Evolutionary conservation across 30 jellyfish, hydroid and myxozoan species (phyloP).

Genomic region (Haliclystus octoradiatus): DNA sequence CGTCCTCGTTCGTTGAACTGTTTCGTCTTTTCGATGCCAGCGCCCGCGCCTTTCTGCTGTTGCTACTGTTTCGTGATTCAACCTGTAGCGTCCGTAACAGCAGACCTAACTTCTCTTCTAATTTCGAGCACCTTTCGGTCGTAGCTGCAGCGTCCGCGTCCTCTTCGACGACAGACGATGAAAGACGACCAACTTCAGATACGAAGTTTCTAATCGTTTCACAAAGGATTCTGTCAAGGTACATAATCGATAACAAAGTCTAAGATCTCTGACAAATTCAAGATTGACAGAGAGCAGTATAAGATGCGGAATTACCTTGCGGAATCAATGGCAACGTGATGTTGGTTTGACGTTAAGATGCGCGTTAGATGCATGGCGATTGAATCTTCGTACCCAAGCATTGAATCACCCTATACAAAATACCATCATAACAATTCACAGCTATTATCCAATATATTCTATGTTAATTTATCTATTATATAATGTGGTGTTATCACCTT

Average conservation of each 20-base stretch:
- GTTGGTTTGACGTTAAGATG: conserved; percentile 80
- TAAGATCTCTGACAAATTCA: too few species aligned
- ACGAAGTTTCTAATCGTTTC: conserved; percentile 80
- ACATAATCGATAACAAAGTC: too few species aligned
- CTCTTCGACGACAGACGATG: conserved; percentile 40
- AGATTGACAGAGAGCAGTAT: too few species aligned
- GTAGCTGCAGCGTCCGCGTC: conserved; percentile 54
- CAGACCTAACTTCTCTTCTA: conserved; percentile 65
- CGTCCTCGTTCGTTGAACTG: not conserved
- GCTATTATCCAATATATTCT: not conserved
- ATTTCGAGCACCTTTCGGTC: conserved; percentile 47
- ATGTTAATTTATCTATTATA: not conserved
- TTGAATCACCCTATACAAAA: conserved; percentile 33
- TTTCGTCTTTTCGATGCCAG: not conserved
- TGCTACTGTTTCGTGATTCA: conserved; percentile 65
- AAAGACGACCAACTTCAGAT: conserved; percentile 51
- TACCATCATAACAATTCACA: not conserved
- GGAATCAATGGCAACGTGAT: conserved; percentile 74
- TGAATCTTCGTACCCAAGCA: conserved; percentile 85
- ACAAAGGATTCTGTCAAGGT: conserved; percentile 43
- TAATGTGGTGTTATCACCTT: not conserved
- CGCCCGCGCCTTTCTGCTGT: conserved; percentile 2
- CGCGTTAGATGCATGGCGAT: conserved; percentile 87
- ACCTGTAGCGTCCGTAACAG: conserved; percentile 72
- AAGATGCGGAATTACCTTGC: too few species aligned